A percentile compares a stretch with the other conserved stretches of the same genome.
Evolutionary conservation across 2,888 invertebrate species (phyloP).

Genomic region (Nemurella pictetii): DNA sequence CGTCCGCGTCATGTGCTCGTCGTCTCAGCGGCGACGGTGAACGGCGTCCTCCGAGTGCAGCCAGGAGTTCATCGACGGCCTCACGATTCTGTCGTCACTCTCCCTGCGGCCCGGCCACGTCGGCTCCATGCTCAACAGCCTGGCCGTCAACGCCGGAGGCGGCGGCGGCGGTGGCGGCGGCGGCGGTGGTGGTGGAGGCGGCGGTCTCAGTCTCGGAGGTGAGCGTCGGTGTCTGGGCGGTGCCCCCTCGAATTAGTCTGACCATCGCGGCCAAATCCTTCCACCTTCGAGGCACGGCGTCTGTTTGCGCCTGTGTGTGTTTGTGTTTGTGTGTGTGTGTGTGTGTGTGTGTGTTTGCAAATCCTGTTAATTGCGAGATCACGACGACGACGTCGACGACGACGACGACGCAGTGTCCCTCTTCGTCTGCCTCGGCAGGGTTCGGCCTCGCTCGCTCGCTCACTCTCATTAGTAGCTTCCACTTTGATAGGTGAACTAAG

Average conservation of each 20-base stretch:
- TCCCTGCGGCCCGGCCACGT: conserved; percentile 42
- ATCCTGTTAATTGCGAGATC: conserved; percentile 39
- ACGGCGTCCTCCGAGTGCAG: conserved; percentile 28
- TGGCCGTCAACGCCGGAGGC: conserved; percentile 47
- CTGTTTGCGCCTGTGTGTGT: background rate
- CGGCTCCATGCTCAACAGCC: conserved; percentile 48
- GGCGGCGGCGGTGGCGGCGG: conserved; percentile 42
- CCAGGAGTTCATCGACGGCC: conserved; percentile 31
- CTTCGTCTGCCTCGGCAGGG: background rate
- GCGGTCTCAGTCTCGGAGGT: background rate
- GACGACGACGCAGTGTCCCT: background rate
- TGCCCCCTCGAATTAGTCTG: conserved; percentile 18
- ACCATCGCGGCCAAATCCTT: conserved; percentile 11
- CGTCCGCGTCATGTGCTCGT: background rate
- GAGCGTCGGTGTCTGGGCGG: conserved; percentile 18
- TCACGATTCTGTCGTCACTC: conserved; percentile 44
- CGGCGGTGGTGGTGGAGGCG: conserved; percentile 13
- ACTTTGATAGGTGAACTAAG: conserved; percentile 42
- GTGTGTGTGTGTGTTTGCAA: conserved; percentile 25
- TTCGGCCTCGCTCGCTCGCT: conserved; percentile 24
- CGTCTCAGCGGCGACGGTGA: background rate
- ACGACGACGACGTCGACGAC: background rate
- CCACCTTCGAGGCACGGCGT: too few relatives aligned
- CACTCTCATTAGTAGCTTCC: conserved; percentile 41
- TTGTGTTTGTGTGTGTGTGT: background rate